Base-by-base conservation (phyloP, 2,113 vertebrate species). In the Forbesichthys papilliferus region DNA sequence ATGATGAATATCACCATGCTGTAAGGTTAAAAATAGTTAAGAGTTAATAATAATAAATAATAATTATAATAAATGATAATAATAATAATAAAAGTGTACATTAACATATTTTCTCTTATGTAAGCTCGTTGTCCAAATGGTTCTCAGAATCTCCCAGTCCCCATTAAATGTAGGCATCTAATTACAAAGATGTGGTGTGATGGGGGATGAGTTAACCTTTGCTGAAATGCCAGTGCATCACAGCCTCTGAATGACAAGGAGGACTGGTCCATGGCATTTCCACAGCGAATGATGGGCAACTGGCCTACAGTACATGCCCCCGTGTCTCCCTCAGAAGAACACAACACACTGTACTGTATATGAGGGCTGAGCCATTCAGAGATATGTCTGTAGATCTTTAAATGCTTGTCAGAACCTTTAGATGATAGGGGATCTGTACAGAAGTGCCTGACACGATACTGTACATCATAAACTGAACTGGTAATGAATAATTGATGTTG, bases 151-250 rank as follows among this genome's bases (percentile, higher is more conserved):
- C 18, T 48, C 69, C 3, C 20, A 72, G 68, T 85, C 72, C 77
- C 12, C 56, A 76, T 81, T 84, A 84, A 65, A 76, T 69, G 78
- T 78, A 46, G 69, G 67, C 68, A 83, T 89, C 84, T 86, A 86
- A 90, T 90, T 87, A 89, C 86, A 86, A 87, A 85, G 81, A 82
- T 82, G 73, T 83, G 76, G 84, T 88, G 83, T 81, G 69, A 82
- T 76, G 67, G 70, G 71, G 82, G 83, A 83, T 81, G 75, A 84
- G 77, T 87, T 87, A 88, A 88, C 86, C 84, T 89, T 90, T 90
- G 74, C 78, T 69, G 77, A 90, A 91, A 91, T 90, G 84, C 83
- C 87, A 91, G 69, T 48, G 68, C 78, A 82, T 77, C 75, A 78
- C 78, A 73, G 73, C 73, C 77, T 80, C 74, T 79, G 90, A 87